Conservation (phyloP, 1,140 invertebrate genomes). For the Phortica variegata region DNA sequence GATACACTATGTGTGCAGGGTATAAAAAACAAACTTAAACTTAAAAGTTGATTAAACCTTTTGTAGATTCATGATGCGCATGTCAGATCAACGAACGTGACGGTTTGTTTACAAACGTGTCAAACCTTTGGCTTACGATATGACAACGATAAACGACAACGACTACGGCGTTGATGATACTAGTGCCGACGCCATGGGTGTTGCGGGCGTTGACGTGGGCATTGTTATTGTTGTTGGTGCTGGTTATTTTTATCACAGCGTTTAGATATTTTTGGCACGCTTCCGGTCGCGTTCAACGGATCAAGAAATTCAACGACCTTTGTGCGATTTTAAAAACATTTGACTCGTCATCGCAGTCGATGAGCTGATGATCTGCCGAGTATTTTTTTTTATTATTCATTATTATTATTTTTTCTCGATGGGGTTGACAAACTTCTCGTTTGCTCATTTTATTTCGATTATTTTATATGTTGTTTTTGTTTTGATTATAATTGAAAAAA, state of each 20-base stretch:
- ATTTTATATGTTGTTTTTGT: slow-evolving; percentile 8
- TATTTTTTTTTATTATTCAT: neutral
- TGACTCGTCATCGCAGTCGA: slow-evolving; percentile 1
- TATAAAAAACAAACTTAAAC: too few relatives aligned
- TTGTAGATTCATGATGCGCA: too few relatives aligned
- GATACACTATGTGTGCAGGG: too few relatives aligned
- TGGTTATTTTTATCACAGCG: slow-evolving; percentile 34
- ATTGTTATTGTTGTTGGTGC: neutral
- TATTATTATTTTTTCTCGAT: slow-evolving; percentile 16
- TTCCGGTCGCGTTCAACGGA: slow-evolving; percentile 22
- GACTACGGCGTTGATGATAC: too few relatives aligned
- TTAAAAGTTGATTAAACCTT: too few relatives aligned
- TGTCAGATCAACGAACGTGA: too few relatives aligned
- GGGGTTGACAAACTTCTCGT: slow-evolving; percentile 25
- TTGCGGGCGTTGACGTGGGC: too few relatives aligned
- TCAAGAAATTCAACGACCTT: slow-evolving; percentile 36
- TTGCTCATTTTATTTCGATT: slow-evolving; percentile 3
- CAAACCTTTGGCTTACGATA: too few relatives aligned
- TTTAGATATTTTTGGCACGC: slow-evolving; percentile 50
- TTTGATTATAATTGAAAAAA: slow-evolving; percentile 44
- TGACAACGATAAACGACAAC: too few relatives aligned
- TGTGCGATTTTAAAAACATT: too few relatives aligned
- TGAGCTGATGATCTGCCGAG: neutral
- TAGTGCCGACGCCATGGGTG: too few relatives aligned
- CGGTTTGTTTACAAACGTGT: too few relatives aligned